phyloP scores from a whole-genome alignment of 2,797 vertebrate species.

The Schizothorax lantsangensis region DNA sequence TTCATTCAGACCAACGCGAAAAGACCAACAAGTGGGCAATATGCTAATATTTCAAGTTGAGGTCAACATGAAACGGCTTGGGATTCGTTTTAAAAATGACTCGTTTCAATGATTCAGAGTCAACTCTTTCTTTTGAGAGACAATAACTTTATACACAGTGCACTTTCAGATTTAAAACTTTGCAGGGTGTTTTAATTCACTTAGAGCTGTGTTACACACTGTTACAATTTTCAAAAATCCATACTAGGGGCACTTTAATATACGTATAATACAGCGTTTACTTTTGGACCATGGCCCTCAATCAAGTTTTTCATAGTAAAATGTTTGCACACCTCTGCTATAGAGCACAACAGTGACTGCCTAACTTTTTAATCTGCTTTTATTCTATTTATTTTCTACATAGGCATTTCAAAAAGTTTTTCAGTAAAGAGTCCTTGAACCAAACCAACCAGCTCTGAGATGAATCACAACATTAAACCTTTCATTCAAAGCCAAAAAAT shows the following conservation, averaged over 20 bases:
- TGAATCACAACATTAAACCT: slow-evolving; percentile 29
- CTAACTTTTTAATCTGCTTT: not conserved
- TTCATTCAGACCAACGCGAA: too few species aligned
- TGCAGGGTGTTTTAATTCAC: too few species aligned
- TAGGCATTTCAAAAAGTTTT: slow-evolving; percentile 8
- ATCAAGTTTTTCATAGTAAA: not conserved
- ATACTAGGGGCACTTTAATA: not conserved
- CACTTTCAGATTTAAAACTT: too few species aligned
- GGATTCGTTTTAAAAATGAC: too few species aligned
- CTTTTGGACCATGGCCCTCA: not conserved
- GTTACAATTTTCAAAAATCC: too few species aligned
- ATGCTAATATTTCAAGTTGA: too few species aligned
- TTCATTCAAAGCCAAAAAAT: not conserved
- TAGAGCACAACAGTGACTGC: not conserved
- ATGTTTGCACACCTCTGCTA: not conserved
- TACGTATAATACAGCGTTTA: not conserved
- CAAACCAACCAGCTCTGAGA: slow-evolving; percentile 22
- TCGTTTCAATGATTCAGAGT: too few species aligned
- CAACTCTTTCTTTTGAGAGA: too few species aligned
- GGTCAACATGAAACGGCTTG: too few species aligned
- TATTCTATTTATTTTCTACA: slow-evolving; percentile 24
- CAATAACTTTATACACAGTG: too few species aligned
- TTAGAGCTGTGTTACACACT: too few species aligned
- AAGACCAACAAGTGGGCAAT: too few species aligned
- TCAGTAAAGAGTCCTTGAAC: slow-evolving; percentile 15